Percentiles rank a stretch among this genome's conserved stretches.
These are phyloP conservation scores for Sarcophaga carnaria DNA, from an alignment of 2,888 invertebrate species.

Conservation along the genomic window DNA sequence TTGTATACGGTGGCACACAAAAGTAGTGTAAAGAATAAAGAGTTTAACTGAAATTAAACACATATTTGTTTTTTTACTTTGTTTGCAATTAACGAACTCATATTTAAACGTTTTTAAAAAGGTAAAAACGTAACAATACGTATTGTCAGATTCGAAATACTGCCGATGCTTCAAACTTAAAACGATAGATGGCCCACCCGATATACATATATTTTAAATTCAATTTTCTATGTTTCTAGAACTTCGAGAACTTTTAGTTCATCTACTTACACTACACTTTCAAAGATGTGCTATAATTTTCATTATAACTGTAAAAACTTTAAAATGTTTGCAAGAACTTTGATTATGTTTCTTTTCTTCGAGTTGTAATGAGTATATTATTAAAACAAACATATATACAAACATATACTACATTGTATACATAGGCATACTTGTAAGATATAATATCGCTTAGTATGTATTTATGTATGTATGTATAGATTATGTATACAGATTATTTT, in stretches of 20 bases:
- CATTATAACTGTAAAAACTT: constrained; percentile 1
- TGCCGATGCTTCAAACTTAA: too few relatives aligned
- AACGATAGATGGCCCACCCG: too few relatives aligned
- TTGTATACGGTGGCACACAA: too few relatives aligned
- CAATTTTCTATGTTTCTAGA: too few relatives aligned
- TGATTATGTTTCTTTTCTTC: neutral
- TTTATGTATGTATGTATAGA: neutral
- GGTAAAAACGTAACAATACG: too few relatives aligned
- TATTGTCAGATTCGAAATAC: too few relatives aligned
- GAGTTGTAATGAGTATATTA: constrained; percentile 52
- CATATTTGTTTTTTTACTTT: too few relatives aligned
- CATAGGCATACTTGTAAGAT: neutral
- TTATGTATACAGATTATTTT: constrained; percentile 17
- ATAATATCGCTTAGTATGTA: neutral
- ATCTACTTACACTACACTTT: neutral
- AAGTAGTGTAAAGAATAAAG: too few relatives aligned
- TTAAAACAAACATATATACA: constrained; percentile 21
- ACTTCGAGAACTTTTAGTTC: neutral
- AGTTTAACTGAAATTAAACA: too few relatives aligned
- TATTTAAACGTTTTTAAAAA: too few relatives aligned
- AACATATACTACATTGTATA: neutral
- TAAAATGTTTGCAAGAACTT: constrained; percentile 30
- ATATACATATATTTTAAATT: too few relatives aligned
- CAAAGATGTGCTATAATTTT: neutral
- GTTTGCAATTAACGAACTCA: too few relatives aligned